Evolutionary conservation across 2,113 vertebrate genomes (phyloP), one percentile per base, ranked within the genome.

Genomic region (Equus quagga): DNA sequence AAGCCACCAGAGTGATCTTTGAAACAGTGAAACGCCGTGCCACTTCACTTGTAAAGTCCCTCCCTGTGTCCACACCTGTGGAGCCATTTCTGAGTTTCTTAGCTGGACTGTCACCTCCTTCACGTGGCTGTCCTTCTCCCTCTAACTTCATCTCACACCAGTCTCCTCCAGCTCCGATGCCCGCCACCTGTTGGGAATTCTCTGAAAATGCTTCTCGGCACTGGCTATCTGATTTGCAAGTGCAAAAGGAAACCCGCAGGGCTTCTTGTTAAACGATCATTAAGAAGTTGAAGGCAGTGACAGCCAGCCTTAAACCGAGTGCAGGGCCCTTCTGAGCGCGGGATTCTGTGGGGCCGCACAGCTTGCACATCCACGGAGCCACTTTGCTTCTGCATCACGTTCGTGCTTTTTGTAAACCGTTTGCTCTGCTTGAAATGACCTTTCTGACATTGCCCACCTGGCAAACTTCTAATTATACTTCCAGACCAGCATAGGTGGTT

Each of bases 301-400:
- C 33, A 33, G 24, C 33, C 46, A 15, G 4, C 33, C 19, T 21
- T 31, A 28, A 26, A 18, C 21, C 0, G 23, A n/a, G 44, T 18
- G 26, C 31, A 36, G 44, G 33, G 8, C 8, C 23, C 91, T 72
- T 23, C 54, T 23, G 44, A 51, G 67, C 3, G 2, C 0, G 3
- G 13, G n/a, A 6, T 26, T 15, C 64, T 3, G 13, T n/a, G 60
- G 19, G 49, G 8, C 24, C 3, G 17, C 46, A 31, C 1, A 9
- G 65, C 18, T 21, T 5, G 1, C 26, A 10, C 0, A 5, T 33
- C 23, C 41, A 0, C 0, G 8, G 8, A 31, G 83, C 31, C 41
- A 28, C 58, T 46, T 28, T 2, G 49, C 41, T 56, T 58, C 58
- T 14, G 31, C 54, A 9, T 18, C n/a, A 21, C 6, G 24, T 18